phyloP scores from a whole-genome alignment of 2,888 invertebrate species.

The Nemoura dubitans region DNA sequence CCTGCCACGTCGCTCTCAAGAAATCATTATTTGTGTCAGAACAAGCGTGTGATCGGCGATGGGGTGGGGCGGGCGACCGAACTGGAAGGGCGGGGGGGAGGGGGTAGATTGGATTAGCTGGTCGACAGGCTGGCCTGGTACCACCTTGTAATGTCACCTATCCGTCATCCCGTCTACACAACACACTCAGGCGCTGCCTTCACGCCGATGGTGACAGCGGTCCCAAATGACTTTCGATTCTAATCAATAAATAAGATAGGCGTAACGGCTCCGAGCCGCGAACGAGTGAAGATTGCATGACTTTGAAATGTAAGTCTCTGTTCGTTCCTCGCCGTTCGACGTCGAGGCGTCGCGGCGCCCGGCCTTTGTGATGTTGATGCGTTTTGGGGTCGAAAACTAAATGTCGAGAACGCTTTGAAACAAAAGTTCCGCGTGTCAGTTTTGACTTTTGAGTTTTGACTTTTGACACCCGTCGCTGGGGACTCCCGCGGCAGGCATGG shows the following conservation, averaged over 20 bases:
- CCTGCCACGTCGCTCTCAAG: constrained; percentile 29
- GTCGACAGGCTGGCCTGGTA: constrained; percentile 40
- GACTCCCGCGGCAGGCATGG: not conserved
- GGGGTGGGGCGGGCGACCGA: constrained; percentile 28
- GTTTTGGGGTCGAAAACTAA: not conserved
- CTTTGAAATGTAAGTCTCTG: not conserved
- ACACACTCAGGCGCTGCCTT: not conserved
- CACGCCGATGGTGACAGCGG: constrained; percentile 44
- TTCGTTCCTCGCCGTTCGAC: not conserved
- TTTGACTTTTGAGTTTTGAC: not conserved
- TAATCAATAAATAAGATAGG: constrained; percentile 36
- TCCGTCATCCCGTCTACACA: constrained; percentile 32
- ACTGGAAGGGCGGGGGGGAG: constrained; percentile 19
- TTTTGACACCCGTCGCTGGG: not conserved
- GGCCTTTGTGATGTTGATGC: not conserved
- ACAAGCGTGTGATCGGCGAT: constrained; percentile 47
- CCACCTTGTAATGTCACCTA: constrained; percentile 50
- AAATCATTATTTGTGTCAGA: constrained; percentile 48
- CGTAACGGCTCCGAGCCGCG: not conserved
- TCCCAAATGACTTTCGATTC: constrained; percentile 31
- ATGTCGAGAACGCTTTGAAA: not conserved
- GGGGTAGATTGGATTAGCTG: constrained; percentile 47
- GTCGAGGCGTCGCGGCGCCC: not conserved
- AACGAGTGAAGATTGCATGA: not conserved
- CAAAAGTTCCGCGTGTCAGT: constrained; percentile 20